Evolutionary conservation across 2,888 invertebrate species (phyloP), one percentile per base, ranked within the genome.

Genomic region (Gari tellinella): DNA sequence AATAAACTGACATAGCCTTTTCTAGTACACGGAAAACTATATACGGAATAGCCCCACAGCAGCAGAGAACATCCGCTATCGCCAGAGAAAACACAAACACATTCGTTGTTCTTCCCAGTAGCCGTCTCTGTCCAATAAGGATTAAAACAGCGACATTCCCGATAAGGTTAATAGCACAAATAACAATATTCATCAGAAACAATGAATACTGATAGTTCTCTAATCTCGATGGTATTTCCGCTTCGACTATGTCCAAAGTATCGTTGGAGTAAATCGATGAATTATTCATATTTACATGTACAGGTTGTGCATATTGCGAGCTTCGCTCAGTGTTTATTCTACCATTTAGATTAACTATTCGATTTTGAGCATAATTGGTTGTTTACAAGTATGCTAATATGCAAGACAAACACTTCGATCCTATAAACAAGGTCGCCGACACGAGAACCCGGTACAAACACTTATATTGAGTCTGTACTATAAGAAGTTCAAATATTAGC

Each of bases 71-170:
- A 60, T 88, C 88, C 0, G 86, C 86, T 56, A 85, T 81, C 14
- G 86, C 86, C 21, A 88, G 75, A 0, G 88, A 88, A 64, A 88
- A 88, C 25, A 88, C 86, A 52, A 87, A 83, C 48, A 88, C 86
- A 63, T 87, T 87, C 26, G 87, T 87, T 58, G 86, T 85, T 61
- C 87, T 73, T 17, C 88, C 87, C 25, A 88, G 72, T 25, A 88
- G 73, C 51, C 84, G 81, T 52, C 86, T 64, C 25, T 83, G 77
- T 60, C 84, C 85, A 69, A 83, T 83, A 56, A 86, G 66, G 57
- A 86, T 76, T 40, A 86, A 60, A 38, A 86, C 70, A 23, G 66
- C 75, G 23, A 84, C 67, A 68, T 85, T 85, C 0, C 83, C 85
- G 14, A 81, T 45, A n/a, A 86, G 68, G 57, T 81, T 82, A n/a